These are phyloP conservation scores for Dicentrarchus labrax DNA, from an alignment of 2,113 vertebrate genomes.

Conservation along the genomic window DNA sequence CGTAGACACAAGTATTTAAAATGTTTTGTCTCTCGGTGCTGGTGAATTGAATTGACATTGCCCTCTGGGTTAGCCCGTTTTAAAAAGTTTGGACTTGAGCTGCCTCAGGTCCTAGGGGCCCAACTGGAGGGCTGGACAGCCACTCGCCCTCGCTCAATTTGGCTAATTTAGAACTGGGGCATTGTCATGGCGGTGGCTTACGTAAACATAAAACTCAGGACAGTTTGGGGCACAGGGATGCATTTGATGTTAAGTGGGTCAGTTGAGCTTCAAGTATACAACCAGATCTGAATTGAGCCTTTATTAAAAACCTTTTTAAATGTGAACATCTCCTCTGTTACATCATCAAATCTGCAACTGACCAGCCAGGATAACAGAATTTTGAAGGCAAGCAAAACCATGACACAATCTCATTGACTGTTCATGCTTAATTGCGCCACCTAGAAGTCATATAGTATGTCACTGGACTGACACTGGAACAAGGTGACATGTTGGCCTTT, in stretches of 20 bases:
- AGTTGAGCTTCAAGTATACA: background rate
- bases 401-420: constrained; percentile 13
- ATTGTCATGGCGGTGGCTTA: constrained; percentile 30
- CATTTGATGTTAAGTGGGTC: constrained; percentile 7
- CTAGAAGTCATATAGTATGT: background rate
- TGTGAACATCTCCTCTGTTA: background rate
- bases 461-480: background rate
- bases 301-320: background rate
- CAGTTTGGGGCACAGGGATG: background rate
- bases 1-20: constrained; percentile 39
- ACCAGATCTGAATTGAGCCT: background rate
- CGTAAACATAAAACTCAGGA: constrained; percentile 8
- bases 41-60: constrained; percentile 13
- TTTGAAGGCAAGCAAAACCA: background rate
- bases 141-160: constrained; percentile 4
- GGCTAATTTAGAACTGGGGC: constrained; percentile 32
- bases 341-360: background rate
- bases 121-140: constrained; percentile 4
- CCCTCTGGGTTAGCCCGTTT: constrained; percentile 19
- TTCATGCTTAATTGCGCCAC: background rate
- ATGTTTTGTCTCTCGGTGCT: background rate
- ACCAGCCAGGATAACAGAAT: background rate
- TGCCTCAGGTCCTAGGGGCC: constrained; percentile 10
- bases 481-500: constrained; percentile 2
- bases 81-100: constrained; percentile 25